Evolutionary conservation across 2,113 vertebrate genomes (phyloP).

Genomic region (Forbesichthys papilliferus): DNA sequence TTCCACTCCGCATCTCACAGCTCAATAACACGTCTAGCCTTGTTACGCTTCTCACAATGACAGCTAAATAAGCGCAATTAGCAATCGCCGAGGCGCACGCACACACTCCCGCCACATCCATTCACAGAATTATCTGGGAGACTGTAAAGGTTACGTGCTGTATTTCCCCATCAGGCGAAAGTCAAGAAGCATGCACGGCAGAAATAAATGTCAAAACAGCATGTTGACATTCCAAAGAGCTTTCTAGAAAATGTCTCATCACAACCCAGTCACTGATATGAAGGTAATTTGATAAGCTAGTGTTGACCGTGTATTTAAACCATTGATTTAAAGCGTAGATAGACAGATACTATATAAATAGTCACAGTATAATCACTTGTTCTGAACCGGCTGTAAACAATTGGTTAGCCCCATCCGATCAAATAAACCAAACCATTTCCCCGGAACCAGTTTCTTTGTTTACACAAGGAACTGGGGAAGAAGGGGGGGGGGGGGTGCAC

Average conservation of each 20-base stretch:
- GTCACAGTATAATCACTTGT: too few species aligned
- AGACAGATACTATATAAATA: too few species aligned
- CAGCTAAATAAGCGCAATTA: conserved; percentile 77
- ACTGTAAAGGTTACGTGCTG: conserved; percentile 28
- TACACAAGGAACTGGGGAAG: conserved; percentile 31
- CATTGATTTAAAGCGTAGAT: neutral
- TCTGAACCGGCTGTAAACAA: conserved; percentile 1
- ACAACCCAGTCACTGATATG: conserved; percentile 4
- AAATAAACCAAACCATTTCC: conserved; percentile 16
- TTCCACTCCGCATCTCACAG: conserved; percentile 52
- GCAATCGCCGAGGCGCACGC: conserved; percentile 58
- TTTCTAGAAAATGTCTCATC: conserved; percentile 24
- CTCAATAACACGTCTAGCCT: conserved; percentile 73
- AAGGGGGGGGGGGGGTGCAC: neutral
- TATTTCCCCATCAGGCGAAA: conserved; percentile 36
- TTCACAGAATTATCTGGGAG: conserved; percentile 47
- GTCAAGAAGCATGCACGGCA: neutral
- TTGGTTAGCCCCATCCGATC: too few species aligned
- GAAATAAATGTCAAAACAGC: conserved; percentile 33
- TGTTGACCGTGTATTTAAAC: conserved; percentile 5
- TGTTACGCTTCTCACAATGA: conserved; percentile 73
- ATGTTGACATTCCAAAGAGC: conserved; percentile 25
- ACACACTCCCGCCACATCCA: conserved; percentile 45
- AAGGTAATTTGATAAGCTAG: conserved; percentile 12
- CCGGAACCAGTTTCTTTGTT: conserved; percentile 16